Evolutionary conservation across 2,797 vertebrate genomes (phyloP), one percentile per base, ranked within the genome.

Genomic region (Meda fulgida): DNA sequence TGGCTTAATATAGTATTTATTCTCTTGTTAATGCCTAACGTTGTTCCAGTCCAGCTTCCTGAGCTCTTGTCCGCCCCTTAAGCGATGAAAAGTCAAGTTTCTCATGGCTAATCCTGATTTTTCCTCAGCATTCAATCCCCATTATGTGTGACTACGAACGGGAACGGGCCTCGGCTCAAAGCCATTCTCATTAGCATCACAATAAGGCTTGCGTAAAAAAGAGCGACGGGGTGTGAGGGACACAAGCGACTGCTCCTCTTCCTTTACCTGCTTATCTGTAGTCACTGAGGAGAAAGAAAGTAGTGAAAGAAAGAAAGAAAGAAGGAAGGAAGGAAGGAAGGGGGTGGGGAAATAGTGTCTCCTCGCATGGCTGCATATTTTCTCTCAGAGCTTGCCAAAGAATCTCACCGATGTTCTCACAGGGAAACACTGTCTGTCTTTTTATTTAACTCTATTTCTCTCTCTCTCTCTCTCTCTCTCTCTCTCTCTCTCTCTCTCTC

Each of bases 1-100:
- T 48, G 36, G 29, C 66, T 86, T 82, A 31, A 80, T 81, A 7
- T 36, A 58, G 38, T 70, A 55, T 78, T 83, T 75, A 73, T 76
- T 51, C 29, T 83, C 40, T 21, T 38, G 77, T 78, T 70, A 63
- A 78, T 51, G 63, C 63, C 48, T 21, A 5, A 26, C 29, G 38
- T 67, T 60, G 63, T 51, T 77, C 69, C 80, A 73, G 46, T 80
- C 48, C n/a, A 31, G 14, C 48, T 6, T 53, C 36, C 55, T 78
- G 34, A 55, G 65, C 26, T 72, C 84, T 46, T 9, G 60, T 75
- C 84, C 84, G 5, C 87, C 80, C 78, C 19, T 29, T 2, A 72
- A 77, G 78, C 5, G 87, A 88, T 81, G 81, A 91, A 91, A 95
- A 94, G 94, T 95, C 94, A 95, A 92, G 92, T 95, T 94, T 93